phyloP scores from a whole-genome alignment of 1,140 invertebrate species.

The Plutomurus gul region DNA sequence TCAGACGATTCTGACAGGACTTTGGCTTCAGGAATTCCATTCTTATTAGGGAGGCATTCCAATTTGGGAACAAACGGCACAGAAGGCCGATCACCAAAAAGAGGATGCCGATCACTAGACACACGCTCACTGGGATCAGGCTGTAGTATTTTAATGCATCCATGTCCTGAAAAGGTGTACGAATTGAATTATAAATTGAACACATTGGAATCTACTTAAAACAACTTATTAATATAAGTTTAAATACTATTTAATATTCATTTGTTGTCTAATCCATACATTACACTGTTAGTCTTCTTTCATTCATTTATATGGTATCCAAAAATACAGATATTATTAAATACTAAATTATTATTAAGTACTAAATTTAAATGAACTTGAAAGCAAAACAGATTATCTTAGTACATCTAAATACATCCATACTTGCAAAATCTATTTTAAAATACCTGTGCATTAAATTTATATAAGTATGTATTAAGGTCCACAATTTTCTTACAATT shows the following conservation, averaged over 20 bases:
- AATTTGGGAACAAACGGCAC: conserved; percentile 30
- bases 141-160: conserved; percentile 41
- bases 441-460: too few relatives aligned
- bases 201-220: too few relatives aligned
- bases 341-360: neutral
- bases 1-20: conserved; percentile 13
- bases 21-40: conserved; percentile 35
- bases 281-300: neutral
- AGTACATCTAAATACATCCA: too few relatives aligned
- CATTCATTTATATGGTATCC: neutral
- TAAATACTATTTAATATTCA: neutral
- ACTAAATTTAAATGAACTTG: too few relatives aligned
- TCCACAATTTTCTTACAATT: too few relatives aligned
- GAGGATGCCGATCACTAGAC: conserved; percentile 33
- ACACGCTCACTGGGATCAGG: conserved; percentile 44
- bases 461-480: too few relatives aligned
- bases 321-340: neutral
- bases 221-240: too few relatives aligned
- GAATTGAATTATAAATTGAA: neutral
- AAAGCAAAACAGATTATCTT: too few relatives aligned
- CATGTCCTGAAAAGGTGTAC: conserved; percentile 47
- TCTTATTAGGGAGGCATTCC: conserved; percentile 5
- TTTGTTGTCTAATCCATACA: neutral
- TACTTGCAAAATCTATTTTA: too few relatives aligned
- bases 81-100: conserved; percentile 37